Evolutionary conservation across 2,113 vertebrate species (phyloP).

Genomic region (Semicossyphus pulcher): DNA sequence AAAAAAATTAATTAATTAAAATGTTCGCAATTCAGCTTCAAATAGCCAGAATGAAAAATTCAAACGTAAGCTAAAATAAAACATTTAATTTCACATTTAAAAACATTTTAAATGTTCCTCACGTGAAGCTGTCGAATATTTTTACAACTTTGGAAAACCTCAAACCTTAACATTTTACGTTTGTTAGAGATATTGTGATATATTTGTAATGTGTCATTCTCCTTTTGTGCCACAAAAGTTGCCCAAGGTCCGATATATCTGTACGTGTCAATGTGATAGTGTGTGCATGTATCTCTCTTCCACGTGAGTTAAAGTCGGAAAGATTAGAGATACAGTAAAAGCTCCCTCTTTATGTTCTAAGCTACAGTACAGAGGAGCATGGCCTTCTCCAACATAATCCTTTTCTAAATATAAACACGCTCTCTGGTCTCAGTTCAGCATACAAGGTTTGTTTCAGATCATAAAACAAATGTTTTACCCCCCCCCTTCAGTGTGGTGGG

Average conservation of each 20-base stretch:
- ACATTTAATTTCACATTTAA: background rate
- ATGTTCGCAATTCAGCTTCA: too few species aligned
- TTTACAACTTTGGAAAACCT: background rate
- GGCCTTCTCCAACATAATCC: background rate
- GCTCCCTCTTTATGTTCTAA: slow-evolving; percentile 11
- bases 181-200: too few species aligned
- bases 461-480: slow-evolving; percentile 27
- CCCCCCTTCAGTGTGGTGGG: slow-evolving; percentile 67
- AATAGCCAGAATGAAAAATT: too few species aligned
- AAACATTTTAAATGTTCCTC: background rate
- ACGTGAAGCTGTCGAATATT: background rate
- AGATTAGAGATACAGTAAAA: too few species aligned
- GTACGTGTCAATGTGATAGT: background rate
- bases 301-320: too few species aligned
- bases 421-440: background rate
- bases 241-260: slow-evolving; percentile 21
- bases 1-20: too few species aligned
- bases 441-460: slow-evolving; percentile 22
- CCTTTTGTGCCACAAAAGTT: background rate
- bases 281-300: too few species aligned
- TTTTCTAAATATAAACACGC: slow-evolving; percentile 46
- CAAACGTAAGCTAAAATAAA: background rate
- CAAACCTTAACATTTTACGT: background rate
- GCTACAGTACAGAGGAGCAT: background rate
- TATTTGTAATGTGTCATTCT: background rate